Base-by-base conservation (phyloP, 2,113 vertebrate genomes). In the Rhinoptilus africanus region DNA sequence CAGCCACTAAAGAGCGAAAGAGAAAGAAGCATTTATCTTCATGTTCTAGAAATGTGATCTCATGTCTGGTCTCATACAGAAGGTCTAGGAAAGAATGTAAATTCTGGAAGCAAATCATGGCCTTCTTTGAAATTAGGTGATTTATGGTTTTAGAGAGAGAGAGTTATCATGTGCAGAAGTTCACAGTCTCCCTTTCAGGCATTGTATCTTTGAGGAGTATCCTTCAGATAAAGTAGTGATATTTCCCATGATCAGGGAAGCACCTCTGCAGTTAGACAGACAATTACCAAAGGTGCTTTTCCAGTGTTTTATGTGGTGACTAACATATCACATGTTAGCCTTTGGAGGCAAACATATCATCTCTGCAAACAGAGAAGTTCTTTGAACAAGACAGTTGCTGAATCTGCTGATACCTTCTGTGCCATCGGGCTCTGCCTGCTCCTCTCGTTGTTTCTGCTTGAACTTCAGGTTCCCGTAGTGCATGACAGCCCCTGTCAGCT, bases 1-100 rank as follows among this genome's bases (percentile, higher is more conserved):
- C 99, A 94, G 98, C 98, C 96, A 98, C 98, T 99, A 28, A 34
- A 90, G 19, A 98, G 50, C 30, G 43, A 27, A 28, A 79, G 50
- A 37, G 80, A 79, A 32, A 47, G 19, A 48, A 45, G 10, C 7
- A 32, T 35, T 66, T n/a, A 4, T 32, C 20, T 26, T 30, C 34
- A 6, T 39, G 10, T 63, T 39, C 74, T 48, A n/a, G 22, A n/a
- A 43, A 39, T 6, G 35, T 56, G 21, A n/a, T n/a, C n/a, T n/a
- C n/a, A n/a, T n/a, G n/a, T 30, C 24, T 48, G 30, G 20, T 81
- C 13, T 8, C 9, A 30, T 6, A 50, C 6, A 41, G 22, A 16
- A 64, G 19, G 6, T 16, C 21, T 59, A 18, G 13, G 21, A 30
- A 60, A 14, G 8, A 85, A 27, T 14, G 4, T 11, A n/a, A 41